Evolutionary conservation across 2,888 invertebrate genomes (phyloP), one percentile per base, ranked within the genome.

Genomic region (Rhagium mordax): DNA sequence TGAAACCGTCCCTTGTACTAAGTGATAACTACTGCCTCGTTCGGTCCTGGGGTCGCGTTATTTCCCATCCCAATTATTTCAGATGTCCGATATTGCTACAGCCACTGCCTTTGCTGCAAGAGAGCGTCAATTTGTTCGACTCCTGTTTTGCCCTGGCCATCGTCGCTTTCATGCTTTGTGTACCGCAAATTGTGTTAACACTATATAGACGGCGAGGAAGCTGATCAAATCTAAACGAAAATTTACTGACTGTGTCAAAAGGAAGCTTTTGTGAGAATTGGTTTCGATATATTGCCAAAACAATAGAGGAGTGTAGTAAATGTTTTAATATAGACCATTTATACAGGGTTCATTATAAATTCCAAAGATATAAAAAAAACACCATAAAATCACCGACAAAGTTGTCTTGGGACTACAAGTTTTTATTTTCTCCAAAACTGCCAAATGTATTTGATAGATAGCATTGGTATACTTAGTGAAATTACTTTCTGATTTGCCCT

Each of bases 31-130:
- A 18, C 49, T 49, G 7, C n/a, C 49, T 49, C 15, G 49, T 18
- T 49, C 16, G 18, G 16, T 6, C 13, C 13, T 21, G 21, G n/a
- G n/a, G 55, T 55, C 55, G 10, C n/a, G 7, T 21, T 21, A 20
- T 18, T 21, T 55, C 55, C 16, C 20, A n/a, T 55, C 55, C 55
- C 55, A 55, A 55, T 55, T 55, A 55, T 55, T 55, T 55, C 21
- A 21, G 8, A 4, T 55, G 21, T 21, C 21, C 6, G 21, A 20
- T 55, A 55, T 55, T 21, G 20, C 21, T 20, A 55, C 20, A 21
- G 7, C 18, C 4, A n/a, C 8, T 1, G 55, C 33, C 13, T 33
- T 21, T 55, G 18, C n/a, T 55, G 13, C n/a, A 55, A 21, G 21
- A 21, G 21, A 13, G 10, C 24, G 18, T 15, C 55, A 55, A 21